Evolutionary conservation across 2,113 vertebrate genomes (phyloP).

Genomic region (Larimichthys polyactis): DNA sequence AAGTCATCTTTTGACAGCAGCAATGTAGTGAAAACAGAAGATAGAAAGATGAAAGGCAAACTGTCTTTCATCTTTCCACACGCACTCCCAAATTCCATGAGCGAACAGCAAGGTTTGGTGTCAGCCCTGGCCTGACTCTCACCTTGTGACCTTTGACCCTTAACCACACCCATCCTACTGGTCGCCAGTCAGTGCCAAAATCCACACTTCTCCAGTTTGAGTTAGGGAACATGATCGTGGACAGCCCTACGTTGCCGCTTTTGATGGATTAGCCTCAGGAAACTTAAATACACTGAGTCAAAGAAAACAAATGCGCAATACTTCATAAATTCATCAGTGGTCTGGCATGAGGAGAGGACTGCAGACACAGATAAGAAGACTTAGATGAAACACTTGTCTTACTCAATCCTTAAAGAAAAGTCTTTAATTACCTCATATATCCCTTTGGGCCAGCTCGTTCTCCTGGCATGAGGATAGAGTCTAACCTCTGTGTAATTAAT

Average conservation of each 20-base stretch:
- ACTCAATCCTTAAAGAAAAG: constrained; percentile 7
- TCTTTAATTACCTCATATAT: constrained; percentile 19
- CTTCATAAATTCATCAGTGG: constrained; percentile 7
- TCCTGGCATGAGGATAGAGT: neutral
- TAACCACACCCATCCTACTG: constrained; percentile 8
- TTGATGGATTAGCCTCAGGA: constrained; percentile 33
- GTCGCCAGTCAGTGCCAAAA: constrained; percentile 38
- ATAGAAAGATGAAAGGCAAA: neutral
- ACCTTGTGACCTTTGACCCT: constrained; percentile 50
- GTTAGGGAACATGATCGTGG: constrained; percentile 47
- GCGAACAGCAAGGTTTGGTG: neutral
- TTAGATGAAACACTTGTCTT: neutral
- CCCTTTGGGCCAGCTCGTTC: neutral
- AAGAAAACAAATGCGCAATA: constrained; percentile 28
- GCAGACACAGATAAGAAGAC: constrained; percentile 5
- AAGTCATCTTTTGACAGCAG: neutral
- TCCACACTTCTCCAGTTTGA: constrained; percentile 53
- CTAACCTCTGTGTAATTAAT: constrained; percentile 19
- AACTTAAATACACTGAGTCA: constrained; percentile 32
- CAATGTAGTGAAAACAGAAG: neutral
- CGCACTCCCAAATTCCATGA: constrained; percentile 40
- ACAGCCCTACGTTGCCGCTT: neutral
- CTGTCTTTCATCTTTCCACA: neutral
- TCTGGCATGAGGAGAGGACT: constrained; percentile 18
- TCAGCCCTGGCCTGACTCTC: constrained; percentile 14